Conservation (phyloP, 2,888 invertebrate genomes). For the Trissolcus japonicus region DNA sequence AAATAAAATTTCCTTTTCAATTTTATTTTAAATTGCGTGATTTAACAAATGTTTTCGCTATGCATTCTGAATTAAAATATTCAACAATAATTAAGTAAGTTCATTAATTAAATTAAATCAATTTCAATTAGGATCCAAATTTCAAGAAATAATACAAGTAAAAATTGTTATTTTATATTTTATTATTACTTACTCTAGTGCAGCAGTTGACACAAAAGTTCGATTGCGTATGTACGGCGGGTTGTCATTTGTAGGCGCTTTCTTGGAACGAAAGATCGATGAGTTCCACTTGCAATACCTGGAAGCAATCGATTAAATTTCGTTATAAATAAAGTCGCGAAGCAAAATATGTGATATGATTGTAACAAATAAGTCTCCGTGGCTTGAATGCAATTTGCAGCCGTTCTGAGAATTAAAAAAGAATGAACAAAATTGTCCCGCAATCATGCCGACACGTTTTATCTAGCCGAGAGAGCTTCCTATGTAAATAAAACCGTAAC, state of each 20-base stretch:
- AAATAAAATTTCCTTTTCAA: too few relatives aligned
- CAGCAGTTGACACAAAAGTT: slow-evolving; percentile 40
- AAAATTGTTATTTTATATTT: too few relatives aligned
- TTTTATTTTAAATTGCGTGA: too few relatives aligned
- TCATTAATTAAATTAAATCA: too few relatives aligned
- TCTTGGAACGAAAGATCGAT: slow-evolving; percentile 58
- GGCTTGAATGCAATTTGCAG: too few relatives aligned
- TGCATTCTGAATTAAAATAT: too few relatives aligned
- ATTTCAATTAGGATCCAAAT: too few relatives aligned
- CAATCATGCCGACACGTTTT: neutral
- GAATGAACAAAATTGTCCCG: too few relatives aligned
- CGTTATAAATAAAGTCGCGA: slow-evolving; percentile 39
- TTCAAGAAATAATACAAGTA: too few relatives aligned
- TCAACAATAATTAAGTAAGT: too few relatives aligned
- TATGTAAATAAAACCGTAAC: slow-evolving; percentile 5
- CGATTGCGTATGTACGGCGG: slow-evolving; percentile 57
- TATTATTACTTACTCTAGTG: slow-evolving; percentile 5
- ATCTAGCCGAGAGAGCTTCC: neutral
- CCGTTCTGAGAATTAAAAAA: too few relatives aligned
- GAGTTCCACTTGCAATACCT: slow-evolving; percentile 54
- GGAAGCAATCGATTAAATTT: slow-evolving; percentile 51
- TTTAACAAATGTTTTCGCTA: too few relatives aligned
- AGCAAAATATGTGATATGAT: slow-evolving; percentile 33
- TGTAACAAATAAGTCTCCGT: slow-evolving; percentile 1
- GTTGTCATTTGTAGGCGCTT: slow-evolving; percentile 60